Evolutionary conservation across 2,797 vertebrate genomes (phyloP), one percentile per base, ranked within the genome.

Genomic region (Urocyon cinereoargenteus): DNA sequence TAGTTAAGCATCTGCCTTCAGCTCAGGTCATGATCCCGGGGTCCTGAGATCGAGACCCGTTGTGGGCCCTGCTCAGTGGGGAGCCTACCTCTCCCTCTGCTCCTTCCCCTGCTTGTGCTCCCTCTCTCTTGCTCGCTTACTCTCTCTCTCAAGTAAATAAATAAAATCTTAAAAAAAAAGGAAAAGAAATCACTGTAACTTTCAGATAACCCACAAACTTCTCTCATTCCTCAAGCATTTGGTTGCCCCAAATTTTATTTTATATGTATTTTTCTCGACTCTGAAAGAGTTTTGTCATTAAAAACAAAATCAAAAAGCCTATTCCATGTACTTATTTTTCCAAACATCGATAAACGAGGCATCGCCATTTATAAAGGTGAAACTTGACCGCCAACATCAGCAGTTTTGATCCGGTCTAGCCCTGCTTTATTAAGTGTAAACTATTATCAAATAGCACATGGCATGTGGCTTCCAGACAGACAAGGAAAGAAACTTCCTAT

Each of bases 401-500:
- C 10, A 0, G 11, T 5, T 70, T 19, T 61, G 62, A 5, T 2
- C 16, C 45, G 0, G 13, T 9, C 31, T 1, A 21, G 64, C 16
- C 5, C 51, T 2, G 14, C 34, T 55, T 64, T 36, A 6, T 3
- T 34, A 5, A 28, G 18, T 6, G 19, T 4, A 45, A 70, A 28
- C 24, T 31, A 11, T 2, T 0, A 6, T 8, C 61, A 31, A 24
- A 18, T 10, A 6, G 81, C 36, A 21, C 0, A 3, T 0, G 40
- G 28, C 0, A 3, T 0, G 51, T 7, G 36, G 31, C 40, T 77
- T 2, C 24, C 4, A 59, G 66, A 24, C 77, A 22, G 36, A 31
- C 6, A 4, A 73, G 45, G 34, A 79, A 77, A 85, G 75, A 15
- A 9, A 15, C 15, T 64, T 15, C 61, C 78, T 81, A 4, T 22